A percentile compares a stretch with the other conserved stretches of the same genome.
These are phyloP conservation scores for Ranitomeya variabilis DNA, from an alignment of 2,113 vertebrate species.

Conservation along the genomic window DNA sequence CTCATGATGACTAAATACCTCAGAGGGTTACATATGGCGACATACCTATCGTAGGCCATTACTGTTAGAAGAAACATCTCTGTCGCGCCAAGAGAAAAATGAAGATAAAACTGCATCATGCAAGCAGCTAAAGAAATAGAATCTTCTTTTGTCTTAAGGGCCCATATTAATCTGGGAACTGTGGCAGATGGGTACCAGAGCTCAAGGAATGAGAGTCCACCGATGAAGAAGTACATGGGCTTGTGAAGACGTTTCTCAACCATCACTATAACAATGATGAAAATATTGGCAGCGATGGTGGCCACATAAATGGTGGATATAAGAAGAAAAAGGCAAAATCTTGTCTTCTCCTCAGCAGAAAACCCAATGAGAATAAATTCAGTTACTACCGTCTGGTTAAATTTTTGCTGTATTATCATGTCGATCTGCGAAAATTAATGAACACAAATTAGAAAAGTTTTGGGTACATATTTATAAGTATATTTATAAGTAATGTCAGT, in stretches of 20 bases:
- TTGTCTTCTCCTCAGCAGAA: background rate
- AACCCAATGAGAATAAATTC: conserved; percentile 30
- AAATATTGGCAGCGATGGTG: conserved; percentile 1
- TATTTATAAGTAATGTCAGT: too few species aligned
- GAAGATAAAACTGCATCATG: conserved; percentile 46
- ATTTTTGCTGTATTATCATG: conserved; percentile 16
- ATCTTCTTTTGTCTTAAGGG: background rate
- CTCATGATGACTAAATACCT: conserved; percentile 30
- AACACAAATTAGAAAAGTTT: too few species aligned
- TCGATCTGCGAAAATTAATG: too few species aligned
- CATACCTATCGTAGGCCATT: conserved; percentile 43
- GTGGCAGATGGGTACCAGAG: conserved; percentile 41
- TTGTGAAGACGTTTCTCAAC: conserved; percentile 5
- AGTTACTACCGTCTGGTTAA: background rate
- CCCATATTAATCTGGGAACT: conserved; percentile 29
- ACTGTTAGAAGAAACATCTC: conserved; percentile 18
- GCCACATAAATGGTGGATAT: conserved; percentile 3
- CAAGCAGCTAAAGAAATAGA: conserved; percentile 7
- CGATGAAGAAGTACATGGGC: conserved; percentile 52
- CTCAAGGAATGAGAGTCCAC: conserved; percentile 37
- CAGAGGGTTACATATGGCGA: conserved; percentile 42
- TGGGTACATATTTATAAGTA: too few species aligned
- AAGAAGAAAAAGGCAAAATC: background rate
- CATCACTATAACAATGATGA: conserved; percentile 16
- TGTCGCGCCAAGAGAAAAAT: conserved; percentile 21